Base-by-base conservation (phyloP, 2,113 vertebrate species). In the Esox niger region DNA sequence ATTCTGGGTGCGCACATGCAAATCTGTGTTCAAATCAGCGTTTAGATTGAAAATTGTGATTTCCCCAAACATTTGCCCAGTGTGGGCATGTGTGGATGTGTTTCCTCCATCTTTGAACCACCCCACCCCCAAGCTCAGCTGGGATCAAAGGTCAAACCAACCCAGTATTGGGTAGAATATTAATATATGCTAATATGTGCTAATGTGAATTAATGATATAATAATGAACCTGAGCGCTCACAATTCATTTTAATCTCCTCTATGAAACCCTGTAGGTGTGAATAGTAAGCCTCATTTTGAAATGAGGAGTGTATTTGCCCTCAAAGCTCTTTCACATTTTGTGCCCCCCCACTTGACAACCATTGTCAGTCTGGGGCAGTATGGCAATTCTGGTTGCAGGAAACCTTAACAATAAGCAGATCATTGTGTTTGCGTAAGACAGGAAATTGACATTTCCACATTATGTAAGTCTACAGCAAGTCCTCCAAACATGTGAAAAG, bases 211-310 rank as follows among this genome's bases (percentile, higher is more conserved):
- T 57, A 62, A 26, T 55, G 2, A 35, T 26, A 66, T 49, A 31
- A 25, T 33, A 66, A 66, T 56, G 3, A 68, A 68, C 43, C 13
- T 15, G 20, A 6, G 30, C 29, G 54, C 21, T 1, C 15, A 69
- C 59, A 68, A 43, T 81, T 63, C 25, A 38, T 73, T 74, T 71
- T 66, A 66, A 71, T 73, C 61, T 33, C 31, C 59, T 13, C 23
- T 20, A 26, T 65, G 23, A 56, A 58, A 62, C 60, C 71, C 62
- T 59, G 52, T 49, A 29, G 67, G 5, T 60, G 11, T 13, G 13
- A 68, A 47, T 56, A 58, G 56, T 68, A 71, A 20, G 20, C 58
- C 17, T 61, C 31, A 2, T 35, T 23, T 8, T 61, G 27, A 61
- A 63, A 64, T 38, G 62, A 66, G 46, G 58, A 2, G 71, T 62